Percentiles rank a stretch among this genome's conserved stretches.
Evolutionary conservation across 2,797 vertebrate genomes (phyloP).

Genomic region (Carduelis carduelis): DNA sequence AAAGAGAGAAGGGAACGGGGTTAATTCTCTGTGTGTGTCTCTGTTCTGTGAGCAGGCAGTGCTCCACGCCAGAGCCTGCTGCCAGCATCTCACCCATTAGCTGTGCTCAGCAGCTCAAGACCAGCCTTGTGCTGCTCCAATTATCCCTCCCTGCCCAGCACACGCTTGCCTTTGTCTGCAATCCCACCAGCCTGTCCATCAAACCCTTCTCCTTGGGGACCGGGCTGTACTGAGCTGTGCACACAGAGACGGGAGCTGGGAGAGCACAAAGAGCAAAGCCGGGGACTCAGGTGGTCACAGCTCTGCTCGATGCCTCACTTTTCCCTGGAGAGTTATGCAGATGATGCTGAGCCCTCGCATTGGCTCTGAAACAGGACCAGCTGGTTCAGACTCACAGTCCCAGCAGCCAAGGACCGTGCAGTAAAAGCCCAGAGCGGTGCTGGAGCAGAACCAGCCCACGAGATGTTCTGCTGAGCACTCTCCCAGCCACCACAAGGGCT

Average conservation of each 20-base stretch:
- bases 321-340: not conserved
- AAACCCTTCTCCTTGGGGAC: not conserved
- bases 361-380: not conserved
- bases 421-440: not conserved
- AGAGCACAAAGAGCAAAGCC: not conserved
- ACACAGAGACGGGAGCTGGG: not conserved
- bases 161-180: not conserved
- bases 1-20: accelerated
- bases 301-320: not conserved
- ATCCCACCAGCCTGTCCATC: slow-evolving; percentile 17
- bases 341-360: not conserved
- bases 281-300: slow-evolving; percentile 3
- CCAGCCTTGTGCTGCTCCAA: not conserved
- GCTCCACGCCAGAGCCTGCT: not conserved
- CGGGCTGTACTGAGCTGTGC: accelerated
- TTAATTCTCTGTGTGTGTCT: not conserved
- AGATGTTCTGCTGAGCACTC: not conserved
- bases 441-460: not conserved
- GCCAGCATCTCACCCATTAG: not conserved
- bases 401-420: accelerated
- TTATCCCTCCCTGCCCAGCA: not conserved
- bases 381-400: not conserved
- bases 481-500: not conserved
- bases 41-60: not conserved
- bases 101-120: not conserved